Conservation (phyloP, 2,113 vertebrate species). For the Carassius gibelio region DNA sequence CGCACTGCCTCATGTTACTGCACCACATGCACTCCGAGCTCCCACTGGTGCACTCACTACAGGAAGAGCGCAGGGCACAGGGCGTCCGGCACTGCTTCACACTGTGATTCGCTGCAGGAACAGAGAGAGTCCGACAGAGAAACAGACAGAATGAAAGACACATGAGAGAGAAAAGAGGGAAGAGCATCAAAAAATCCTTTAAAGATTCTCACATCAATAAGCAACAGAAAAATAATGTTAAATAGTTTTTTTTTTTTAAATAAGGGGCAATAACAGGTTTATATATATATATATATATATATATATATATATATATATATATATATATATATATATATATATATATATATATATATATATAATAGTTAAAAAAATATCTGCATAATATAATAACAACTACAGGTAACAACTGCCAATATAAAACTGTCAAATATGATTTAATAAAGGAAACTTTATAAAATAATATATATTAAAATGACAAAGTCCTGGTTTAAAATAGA, state of each 20-base stretch:
- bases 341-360: no score
- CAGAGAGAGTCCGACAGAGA: conserved; percentile 3
- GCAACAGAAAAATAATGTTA: not conserved
- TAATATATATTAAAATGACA: no score
- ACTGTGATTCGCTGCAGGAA: conserved; percentile 88
- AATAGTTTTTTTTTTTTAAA: not conserved
- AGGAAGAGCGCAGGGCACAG: conserved; percentile 84
- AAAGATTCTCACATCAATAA: not conserved
- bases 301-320: no score
- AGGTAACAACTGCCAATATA: no score
- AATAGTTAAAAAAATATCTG: no score
- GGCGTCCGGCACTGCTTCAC: conserved; percentile 94
- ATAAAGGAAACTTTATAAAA: no score
- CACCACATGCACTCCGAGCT: conserved; percentile 99
- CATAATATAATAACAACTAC: no score
- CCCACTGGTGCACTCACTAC: conserved; percentile 91
- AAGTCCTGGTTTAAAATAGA: no score
- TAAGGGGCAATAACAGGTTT: not conserved
- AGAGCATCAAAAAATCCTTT: not conserved
- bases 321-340: no score
- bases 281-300: no score
- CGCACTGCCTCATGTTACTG: conserved; percentile 98
- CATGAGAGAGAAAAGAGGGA: not conserved
- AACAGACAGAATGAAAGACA: not conserved
- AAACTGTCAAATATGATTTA: no score